phyloP scores from a whole-genome alignment of 2,113 vertebrate species.

The Tragelaphus scriptus region DNA sequence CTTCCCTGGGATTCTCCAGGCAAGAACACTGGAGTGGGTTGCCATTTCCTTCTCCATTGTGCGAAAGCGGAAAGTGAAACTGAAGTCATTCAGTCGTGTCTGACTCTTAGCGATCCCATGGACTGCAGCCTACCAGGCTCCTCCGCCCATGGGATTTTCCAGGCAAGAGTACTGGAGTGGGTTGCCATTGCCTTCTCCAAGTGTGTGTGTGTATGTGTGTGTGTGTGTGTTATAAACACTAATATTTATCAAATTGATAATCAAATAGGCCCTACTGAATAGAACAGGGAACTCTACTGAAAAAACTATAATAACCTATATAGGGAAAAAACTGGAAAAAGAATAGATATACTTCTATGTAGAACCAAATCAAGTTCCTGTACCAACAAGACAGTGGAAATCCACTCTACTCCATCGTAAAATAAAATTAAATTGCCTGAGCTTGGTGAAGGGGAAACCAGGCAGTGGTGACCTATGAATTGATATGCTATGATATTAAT shows the following conservation, averaged over 20 bases:
- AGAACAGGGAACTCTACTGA: neutral
- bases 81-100: too few relatives aligned
- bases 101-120: too few relatives aligned
- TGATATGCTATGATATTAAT: neutral
- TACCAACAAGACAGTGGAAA: neutral
- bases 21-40: too few relatives aligned
- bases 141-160: too few relatives aligned
- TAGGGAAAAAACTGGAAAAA: neutral
- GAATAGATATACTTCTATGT: neutral
- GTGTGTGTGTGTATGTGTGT: too few relatives aligned
- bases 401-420: neutral
- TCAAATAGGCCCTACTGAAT: neutral
- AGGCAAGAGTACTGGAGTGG: too few relatives aligned
- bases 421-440: neutral
- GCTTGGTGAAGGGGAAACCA: neutral
- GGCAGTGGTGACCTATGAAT: neutral
- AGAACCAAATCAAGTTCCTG: neutral
- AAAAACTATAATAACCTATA: neutral
- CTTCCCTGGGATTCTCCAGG: too few relatives aligned
- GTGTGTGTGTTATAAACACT: neutral
- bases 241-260: neutral
- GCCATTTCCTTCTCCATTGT: too few relatives aligned
- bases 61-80: too few relatives aligned
- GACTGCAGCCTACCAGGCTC: too few relatives aligned
- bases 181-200: too few relatives aligned